These are phyloP conservation scores for Apocheima hispidaria DNA, from an alignment of 2,888 invertebrate species.

Conservation along the genomic window DNA sequence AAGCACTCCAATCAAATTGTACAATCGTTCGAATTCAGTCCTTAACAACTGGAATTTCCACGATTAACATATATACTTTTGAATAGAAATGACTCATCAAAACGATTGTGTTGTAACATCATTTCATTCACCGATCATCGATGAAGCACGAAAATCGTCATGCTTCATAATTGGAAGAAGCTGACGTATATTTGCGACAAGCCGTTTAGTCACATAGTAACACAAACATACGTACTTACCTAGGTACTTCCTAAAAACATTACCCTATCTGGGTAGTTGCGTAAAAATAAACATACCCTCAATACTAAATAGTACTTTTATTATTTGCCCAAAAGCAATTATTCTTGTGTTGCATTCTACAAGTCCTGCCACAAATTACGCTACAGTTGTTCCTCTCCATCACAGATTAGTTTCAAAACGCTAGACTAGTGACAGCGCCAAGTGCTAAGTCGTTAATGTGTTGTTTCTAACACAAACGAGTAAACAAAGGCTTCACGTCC, in stretches of 20 bases:
- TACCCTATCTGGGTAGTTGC: too few species aligned
- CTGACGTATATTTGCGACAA: slow-evolving; percentile 10
- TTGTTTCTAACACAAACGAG: slow-evolving; percentile 39
- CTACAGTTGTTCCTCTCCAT: slow-evolving; percentile 8
- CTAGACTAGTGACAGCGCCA: slow-evolving; percentile 17
- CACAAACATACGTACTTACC: too few species aligned
- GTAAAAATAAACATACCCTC: not conserved
- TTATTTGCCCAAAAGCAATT: not conserved
- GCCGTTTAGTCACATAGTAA: too few species aligned
- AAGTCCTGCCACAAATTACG: slow-evolving; percentile 4
- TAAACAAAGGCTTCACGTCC: slow-evolving; percentile 36
- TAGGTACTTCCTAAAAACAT: too few species aligned
- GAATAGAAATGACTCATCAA: slow-evolving; percentile 8
- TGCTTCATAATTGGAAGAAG: not conserved
- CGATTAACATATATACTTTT: not conserved
- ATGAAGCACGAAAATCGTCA: not conserved
- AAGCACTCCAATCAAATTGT: not conserved
- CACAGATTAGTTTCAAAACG: slow-evolving; percentile 18
- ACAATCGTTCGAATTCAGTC: not conserved
- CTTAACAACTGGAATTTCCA: slow-evolving; percentile 1
- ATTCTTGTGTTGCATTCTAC: slow-evolving; percentile 17
- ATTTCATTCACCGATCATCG: slow-evolving; percentile 6
- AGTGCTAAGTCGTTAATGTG: slow-evolving; percentile 40
- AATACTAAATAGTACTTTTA: not conserved
- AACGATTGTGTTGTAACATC: slow-evolving; percentile 3